phyloP scores from a whole-genome alignment of 2,888 invertebrate genomes.

The Eupithecia dodoneata region DNA sequence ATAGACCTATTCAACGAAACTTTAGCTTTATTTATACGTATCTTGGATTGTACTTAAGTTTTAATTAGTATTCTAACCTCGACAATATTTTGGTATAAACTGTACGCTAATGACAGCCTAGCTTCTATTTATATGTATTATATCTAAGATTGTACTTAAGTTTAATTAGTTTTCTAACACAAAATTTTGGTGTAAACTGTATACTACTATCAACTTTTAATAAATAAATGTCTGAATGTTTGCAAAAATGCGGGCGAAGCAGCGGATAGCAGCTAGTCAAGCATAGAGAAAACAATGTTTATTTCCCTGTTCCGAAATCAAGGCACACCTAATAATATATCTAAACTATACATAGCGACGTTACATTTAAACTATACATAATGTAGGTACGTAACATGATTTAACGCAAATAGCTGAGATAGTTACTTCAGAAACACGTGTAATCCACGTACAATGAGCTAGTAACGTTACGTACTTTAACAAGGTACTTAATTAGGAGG shows the following conservation, averaged over 20 bases:
- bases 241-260: background rate
- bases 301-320: background rate
- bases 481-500: background rate
- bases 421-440: background rate
- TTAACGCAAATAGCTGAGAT: background rate
- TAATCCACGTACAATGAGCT: background rate
- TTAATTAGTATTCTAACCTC: no score
- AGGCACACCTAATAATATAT: background rate
- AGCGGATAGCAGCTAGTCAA: background rate
- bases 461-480: background rate
- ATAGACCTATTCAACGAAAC: no score
- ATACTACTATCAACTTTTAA: no score
- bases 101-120: no score
- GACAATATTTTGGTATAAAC: no score
- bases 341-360: background rate
- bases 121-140: no score
- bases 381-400: background rate
- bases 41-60: no score
- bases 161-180: no score
- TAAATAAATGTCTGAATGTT: no score
- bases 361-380: background rate
- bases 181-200: no score
- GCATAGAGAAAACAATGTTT: background rate
- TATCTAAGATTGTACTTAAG: no score
- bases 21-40: no score